phyloP scores from a whole-genome alignment of 1,140 invertebrate genomes.

The Agrypnia vestita region DNA sequence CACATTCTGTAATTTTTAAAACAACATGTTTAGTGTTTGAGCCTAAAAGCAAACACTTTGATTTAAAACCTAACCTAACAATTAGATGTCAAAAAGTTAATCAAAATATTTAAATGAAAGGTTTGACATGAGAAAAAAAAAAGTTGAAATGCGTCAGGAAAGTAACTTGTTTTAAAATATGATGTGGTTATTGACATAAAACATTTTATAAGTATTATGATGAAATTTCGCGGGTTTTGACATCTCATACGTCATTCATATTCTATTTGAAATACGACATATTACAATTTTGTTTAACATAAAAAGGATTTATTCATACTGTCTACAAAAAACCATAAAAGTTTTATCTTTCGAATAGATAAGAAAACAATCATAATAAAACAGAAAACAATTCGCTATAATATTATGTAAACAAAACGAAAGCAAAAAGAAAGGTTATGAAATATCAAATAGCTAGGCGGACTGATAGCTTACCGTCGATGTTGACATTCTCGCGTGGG shows the following conservation, averaged over 20 bases:
- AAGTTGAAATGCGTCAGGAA: no score
- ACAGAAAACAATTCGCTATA: background rate
- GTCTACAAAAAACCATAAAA: background rate
- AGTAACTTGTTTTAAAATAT: background rate
- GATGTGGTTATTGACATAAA: background rate
- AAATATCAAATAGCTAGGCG: constrained; percentile 24
- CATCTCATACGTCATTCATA: constrained; percentile 17
- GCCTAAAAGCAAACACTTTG: no score
- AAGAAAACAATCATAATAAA: background rate
- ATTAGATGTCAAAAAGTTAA: no score
- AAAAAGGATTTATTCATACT: no score
- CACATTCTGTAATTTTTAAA: no score
- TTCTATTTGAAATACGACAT: no score
- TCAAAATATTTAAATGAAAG: no score
- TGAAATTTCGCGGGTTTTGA: background rate
- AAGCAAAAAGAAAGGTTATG: constrained; percentile 23
- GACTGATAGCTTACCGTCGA: constrained; percentile 55
- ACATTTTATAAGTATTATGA: background rate
- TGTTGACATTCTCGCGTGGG: constrained; percentile 38
- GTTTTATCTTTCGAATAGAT: background rate
- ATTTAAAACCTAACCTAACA: no score
- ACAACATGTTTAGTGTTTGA: no score
- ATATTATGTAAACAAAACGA: constrained; percentile 36
- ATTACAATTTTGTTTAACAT: background rate
- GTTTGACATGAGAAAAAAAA: no score